A percentile compares a stretch with the other conserved stretches of the same genome.
These are phyloP conservation scores for Sebastes nivosus DNA, from an alignment of 2,797 vertebrate species.

Conservation along the genomic window DNA sequence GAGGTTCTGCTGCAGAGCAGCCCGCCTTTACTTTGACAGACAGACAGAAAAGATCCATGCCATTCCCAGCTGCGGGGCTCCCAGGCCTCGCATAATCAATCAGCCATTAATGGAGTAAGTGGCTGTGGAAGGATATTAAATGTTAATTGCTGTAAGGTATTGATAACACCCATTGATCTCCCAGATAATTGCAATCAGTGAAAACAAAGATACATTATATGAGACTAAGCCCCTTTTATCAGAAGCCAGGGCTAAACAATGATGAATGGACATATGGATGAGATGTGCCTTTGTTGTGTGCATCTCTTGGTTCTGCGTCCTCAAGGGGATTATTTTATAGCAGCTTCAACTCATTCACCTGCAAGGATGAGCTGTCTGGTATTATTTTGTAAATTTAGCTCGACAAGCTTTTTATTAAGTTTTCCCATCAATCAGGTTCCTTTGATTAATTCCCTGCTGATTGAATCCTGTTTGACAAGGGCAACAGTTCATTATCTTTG, in stretches of 20 bases:
- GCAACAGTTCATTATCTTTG: constrained; percentile 12
- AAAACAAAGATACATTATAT: constrained; percentile 84
- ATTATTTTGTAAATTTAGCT: constrained; percentile 37
- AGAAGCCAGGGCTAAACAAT: constrained; percentile 53
- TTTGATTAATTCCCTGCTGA: constrained; percentile 21
- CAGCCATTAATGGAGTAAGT: constrained; percentile 86
- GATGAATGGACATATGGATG: constrained; percentile 64
- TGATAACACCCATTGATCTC: constrained; percentile 81
- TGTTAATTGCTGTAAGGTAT: constrained; percentile 88
- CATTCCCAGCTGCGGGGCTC: constrained; percentile 69
- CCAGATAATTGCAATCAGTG: constrained; percentile 82
- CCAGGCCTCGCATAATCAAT: constrained; percentile 83
- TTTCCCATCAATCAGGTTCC: constrained; percentile 18
- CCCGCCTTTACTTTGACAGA: constrained; percentile 69
- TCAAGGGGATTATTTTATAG: constrained; percentile 24
- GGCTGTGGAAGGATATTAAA: constrained; percentile 88
- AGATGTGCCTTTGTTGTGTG: constrained; percentile 54
- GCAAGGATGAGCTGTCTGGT: constrained; percentile 12
- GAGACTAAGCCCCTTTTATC: constrained; percentile 61
- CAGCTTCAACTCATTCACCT: constrained; percentile 4
- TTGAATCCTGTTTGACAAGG: neutral
- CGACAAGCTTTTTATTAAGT: constrained; percentile 25
- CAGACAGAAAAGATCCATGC: constrained; percentile 76
- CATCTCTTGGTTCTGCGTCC: constrained; percentile 17
- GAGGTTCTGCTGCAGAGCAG: constrained; percentile 52